Evolutionary conservation across 2,113 vertebrate genomes (phyloP).

Genomic region (Coptodon bakossiorum): DNA sequence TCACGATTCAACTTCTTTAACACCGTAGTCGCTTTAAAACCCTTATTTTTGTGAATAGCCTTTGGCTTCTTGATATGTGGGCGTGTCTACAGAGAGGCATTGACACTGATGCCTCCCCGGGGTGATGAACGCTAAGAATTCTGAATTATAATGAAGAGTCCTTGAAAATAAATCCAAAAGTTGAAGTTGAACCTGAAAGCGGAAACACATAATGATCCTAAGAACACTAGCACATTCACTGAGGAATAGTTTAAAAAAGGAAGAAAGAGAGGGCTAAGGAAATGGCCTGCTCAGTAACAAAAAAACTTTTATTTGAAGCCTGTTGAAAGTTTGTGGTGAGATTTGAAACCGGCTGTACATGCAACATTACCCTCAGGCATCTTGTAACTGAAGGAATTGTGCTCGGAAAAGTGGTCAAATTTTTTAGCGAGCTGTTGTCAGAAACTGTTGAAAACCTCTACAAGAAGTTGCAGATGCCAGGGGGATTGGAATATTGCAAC

Average conservation of each 20-base stretch:
- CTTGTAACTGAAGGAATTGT: neutral
- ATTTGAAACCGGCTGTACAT: neutral
- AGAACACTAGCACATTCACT: neutral
- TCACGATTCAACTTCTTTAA: neutral
- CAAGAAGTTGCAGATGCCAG: neutral
- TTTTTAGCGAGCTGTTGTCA: neutral
- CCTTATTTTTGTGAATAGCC: neutral
- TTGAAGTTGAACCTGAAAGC: neutral
- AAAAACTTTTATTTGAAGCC: accelerated
- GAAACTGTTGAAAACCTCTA: neutral
- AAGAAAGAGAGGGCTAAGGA: neutral
- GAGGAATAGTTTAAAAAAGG: neutral
- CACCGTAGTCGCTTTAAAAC: neutral
- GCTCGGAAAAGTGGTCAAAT: neutral
- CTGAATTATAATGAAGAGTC: neutral
- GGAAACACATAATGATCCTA: neutral
- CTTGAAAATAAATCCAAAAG: neutral
- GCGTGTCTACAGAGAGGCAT: neutral
- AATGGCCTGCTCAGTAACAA: neutral
- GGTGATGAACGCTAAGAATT: neutral
- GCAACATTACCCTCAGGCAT: neutral
- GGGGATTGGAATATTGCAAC: neutral
- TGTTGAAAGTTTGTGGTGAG: neutral
- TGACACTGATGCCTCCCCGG: neutral
- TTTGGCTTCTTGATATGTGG: neutral